phyloP scores from a whole-genome alignment of 2,888 invertebrate genomes.

The Dastarcus helophoroides region DNA sequence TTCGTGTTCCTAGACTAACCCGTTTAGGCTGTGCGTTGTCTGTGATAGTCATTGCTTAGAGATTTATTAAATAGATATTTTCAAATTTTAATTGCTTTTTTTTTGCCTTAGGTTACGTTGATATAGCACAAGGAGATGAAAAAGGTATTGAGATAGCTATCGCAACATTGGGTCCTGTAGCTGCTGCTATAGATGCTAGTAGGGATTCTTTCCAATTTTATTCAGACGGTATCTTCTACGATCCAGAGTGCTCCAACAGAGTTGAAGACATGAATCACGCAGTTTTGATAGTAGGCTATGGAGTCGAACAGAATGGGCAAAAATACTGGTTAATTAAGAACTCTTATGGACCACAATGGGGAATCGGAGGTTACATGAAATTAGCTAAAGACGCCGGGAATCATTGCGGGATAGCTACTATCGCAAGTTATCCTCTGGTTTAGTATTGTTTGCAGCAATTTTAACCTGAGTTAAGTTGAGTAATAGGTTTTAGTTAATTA shows the following conservation, averaged over 20 bases:
- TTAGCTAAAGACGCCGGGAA: constrained; percentile 40
- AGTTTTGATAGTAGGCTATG: constrained; percentile 68
- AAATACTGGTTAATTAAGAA: constrained; percentile 61
- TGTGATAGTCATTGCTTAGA: too few species aligned
- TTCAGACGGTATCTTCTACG: constrained; percentile 64
- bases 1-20: too few species aligned
- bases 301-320: constrained; percentile 46
- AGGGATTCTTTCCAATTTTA: constrained; percentile 68
- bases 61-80: too few species aligned
- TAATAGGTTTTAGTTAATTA: too few species aligned
- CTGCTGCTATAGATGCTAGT: constrained; percentile 80
- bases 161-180: constrained; percentile 73
- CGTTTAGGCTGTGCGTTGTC: too few species aligned
- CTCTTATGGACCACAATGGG: constrained; percentile 43
- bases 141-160: constrained; percentile 59
- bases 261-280: constrained; percentile 64
- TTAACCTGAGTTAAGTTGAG: too few species aligned
- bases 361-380: constrained; percentile 26
- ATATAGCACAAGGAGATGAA: constrained; percentile 61
- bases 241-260: constrained; percentile 51
- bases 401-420: constrained; percentile 72
- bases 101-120: constrained; percentile 50
- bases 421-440: constrained; percentile 72
- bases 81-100: constrained; percentile 3
- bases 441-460: too few species aligned